Conservation (phyloP, 2,888 invertebrate genomes). For the Callyntrura guangdongensis region DNA sequence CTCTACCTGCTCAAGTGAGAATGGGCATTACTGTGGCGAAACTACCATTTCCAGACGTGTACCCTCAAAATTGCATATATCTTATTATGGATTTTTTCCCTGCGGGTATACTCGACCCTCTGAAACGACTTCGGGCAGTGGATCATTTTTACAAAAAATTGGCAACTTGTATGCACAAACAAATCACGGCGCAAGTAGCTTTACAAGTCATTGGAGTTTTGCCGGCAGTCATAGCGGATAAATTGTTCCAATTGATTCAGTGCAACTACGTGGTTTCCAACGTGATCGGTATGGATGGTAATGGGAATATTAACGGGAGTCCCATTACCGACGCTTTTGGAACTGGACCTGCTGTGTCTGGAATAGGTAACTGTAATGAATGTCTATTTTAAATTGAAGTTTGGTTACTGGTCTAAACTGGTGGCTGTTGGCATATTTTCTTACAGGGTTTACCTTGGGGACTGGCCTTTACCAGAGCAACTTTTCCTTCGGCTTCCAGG, state of each 20-base stretch:
- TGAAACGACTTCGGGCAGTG: neutral
- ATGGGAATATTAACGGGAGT: neutral
- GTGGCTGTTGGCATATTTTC: no score
- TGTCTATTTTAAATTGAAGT: neutral
- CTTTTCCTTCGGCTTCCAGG: constrained; percentile 28
- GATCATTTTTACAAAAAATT: neutral
- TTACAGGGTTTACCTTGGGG: constrained; percentile 25
- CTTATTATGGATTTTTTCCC: constrained; percentile 13
- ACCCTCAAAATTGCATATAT: no score
- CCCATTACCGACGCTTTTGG: neutral
- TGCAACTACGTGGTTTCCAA: no score
- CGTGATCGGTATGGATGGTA: constrained; percentile 29
- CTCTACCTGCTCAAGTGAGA: neutral
- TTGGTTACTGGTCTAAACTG: neutral
- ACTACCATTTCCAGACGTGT: no score
- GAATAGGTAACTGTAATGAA: constrained; percentile 46
- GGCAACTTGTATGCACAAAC: no score
- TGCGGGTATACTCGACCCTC: constrained; percentile 37
- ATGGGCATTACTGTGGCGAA: no score
- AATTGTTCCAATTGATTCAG: no score
- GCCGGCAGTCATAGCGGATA: no score
- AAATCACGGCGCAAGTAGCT: no score
- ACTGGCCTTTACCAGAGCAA: constrained; percentile 33
- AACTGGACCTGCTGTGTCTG: constrained; percentile 2
- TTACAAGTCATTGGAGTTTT: no score